A percentile compares a stretch with the other conserved stretches of the same genome.
phyloP scores from a whole-genome alignment of 2,888 invertebrate species.

The Isotomurus palustris region DNA sequence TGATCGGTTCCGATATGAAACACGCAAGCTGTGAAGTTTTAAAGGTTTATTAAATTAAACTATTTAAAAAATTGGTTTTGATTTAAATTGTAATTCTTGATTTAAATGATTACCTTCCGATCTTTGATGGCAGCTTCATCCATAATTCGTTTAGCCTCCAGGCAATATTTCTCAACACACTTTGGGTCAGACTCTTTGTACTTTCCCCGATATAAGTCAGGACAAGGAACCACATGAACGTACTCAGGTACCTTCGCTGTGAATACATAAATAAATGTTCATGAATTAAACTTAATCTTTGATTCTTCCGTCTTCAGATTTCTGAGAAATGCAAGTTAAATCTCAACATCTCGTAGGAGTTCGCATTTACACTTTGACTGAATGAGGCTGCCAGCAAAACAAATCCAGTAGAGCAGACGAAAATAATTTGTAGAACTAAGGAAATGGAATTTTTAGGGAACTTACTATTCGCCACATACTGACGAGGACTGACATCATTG shows the following conservation, averaged over 20 bases:
- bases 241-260: slow-evolving; percentile 29
- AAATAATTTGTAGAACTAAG: no score
- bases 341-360: no score
- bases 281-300: not conserved
- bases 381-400: no score
- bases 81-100: not conserved
- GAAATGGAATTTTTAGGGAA: no score
- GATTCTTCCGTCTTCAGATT: no score
- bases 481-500: slow-evolving; percentile 47
- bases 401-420: no score
- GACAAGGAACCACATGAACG: slow-evolving; percentile 48
- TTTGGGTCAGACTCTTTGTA: slow-evolving; percentile 39
- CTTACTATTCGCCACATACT: no score
- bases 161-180: slow-evolving; percentile 45
- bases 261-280: not conserved
- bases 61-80: not conserved
- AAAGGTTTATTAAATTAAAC: not conserved
- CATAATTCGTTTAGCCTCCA: slow-evolving; percentile 43
- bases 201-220: slow-evolving; percentile 47
- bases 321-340: no score
- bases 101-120: slow-evolving; percentile 14
- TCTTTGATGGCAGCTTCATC: slow-evolving; percentile 31
- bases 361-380: no score
- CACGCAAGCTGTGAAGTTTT: slow-evolving; percentile 40
- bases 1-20: slow-evolving; percentile 48